A percentile compares a stretch with the other conserved stretches of the same genome.
Evolutionary conservation across 2,797 vertebrate species (phyloP).

Genomic region (Meriones psammophilus): DNA sequence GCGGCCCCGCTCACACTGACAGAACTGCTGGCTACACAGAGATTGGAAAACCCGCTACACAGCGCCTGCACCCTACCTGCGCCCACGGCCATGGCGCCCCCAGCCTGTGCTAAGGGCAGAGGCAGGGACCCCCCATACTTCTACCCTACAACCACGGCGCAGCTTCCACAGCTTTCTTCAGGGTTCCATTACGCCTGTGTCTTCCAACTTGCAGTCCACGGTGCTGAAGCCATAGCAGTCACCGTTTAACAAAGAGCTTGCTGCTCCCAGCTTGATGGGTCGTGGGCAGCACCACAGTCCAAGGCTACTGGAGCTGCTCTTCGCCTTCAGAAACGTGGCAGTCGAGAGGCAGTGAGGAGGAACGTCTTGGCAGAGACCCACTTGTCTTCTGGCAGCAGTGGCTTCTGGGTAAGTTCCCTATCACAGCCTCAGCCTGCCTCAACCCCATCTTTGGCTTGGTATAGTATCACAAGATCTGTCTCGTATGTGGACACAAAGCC

Average conservation of each 20-base stretch:
- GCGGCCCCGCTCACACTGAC: constrained; percentile 92
- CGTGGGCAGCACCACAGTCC: background rate
- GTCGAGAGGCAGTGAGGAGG: background rate
- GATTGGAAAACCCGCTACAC: constrained; percentile 92
- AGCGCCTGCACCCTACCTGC: constrained; percentile 75
- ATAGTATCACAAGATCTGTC: constrained; percentile 89
- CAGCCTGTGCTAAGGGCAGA: constrained; percentile 88
- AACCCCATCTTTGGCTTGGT: constrained; percentile 70
- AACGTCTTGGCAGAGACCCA: background rate
- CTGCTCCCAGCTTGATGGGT: background rate
- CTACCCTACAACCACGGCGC: constrained; percentile 59
- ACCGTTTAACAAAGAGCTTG: background rate
- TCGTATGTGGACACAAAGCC: constrained; percentile 77
- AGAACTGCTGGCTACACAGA: constrained; percentile 91
- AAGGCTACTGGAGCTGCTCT: background rate
- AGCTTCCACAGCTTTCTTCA: constrained; percentile 72
- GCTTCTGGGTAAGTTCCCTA: constrained; percentile 74
- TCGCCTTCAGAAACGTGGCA: background rate
- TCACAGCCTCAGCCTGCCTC: constrained; percentile 74
- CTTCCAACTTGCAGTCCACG: constrained; percentile 79
- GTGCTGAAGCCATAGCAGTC: background rate
- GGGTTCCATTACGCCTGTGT: constrained; percentile 45
- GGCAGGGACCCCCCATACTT: constrained; percentile 72
- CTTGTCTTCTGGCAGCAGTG: constrained; percentile 84
- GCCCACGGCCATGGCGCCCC: constrained; percentile 71